These are phyloP conservation scores for Drosophila tani DNA, from an alignment of 1,140 invertebrate genomes.

Conservation along the genomic window DNA sequence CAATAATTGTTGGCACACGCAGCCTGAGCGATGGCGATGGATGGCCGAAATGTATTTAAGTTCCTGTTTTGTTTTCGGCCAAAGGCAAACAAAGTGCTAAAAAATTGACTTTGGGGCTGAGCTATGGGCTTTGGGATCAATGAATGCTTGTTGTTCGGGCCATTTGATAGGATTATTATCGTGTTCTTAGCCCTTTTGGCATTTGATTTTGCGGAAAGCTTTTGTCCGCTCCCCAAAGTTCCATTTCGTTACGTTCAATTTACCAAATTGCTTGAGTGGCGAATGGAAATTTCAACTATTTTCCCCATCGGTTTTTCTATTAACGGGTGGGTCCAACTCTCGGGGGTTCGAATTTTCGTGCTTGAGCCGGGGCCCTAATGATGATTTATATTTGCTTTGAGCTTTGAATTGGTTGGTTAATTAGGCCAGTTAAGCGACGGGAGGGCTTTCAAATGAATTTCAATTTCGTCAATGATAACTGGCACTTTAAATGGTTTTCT, in stretches of 20 bases:
- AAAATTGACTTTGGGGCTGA: slow-evolving; percentile 71
- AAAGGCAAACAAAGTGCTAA: slow-evolving; percentile 73
- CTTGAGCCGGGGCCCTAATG: slow-evolving; percentile 46
- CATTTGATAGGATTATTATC: slow-evolving; percentile 82
- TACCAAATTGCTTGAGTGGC: slow-evolving; percentile 69
- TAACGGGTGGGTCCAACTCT: slow-evolving; percentile 15
- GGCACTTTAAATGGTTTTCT: slow-evolving; percentile 50
- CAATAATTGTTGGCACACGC: slow-evolving; percentile 79
- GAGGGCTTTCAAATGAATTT: slow-evolving; percentile 49
- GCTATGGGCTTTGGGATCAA: slow-evolving; percentile 27
- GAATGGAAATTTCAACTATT: slow-evolving; percentile 75
- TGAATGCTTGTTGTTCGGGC: slow-evolving; percentile 48
- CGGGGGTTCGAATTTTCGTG: slow-evolving; percentile 6
- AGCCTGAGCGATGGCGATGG: slow-evolving; percentile 27
- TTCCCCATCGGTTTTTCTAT: slow-evolving; percentile 42
- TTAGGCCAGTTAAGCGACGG: slow-evolving; percentile 23
- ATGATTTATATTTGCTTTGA: slow-evolving; percentile 70
- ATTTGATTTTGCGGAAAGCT: slow-evolving; percentile 71
- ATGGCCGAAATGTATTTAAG: slow-evolving; percentile 55
- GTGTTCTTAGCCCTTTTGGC: slow-evolving; percentile 72
- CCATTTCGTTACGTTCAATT: slow-evolving; percentile 75
- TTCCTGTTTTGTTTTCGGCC: slow-evolving; percentile 57
- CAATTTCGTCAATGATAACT: slow-evolving; percentile 58
- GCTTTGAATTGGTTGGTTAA: slow-evolving; percentile 54
- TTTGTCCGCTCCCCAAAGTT: slow-evolving; percentile 36